Evolutionary conservation across 2,888 invertebrate species (phyloP).

Genomic region (Erebia aethiops): DNA sequence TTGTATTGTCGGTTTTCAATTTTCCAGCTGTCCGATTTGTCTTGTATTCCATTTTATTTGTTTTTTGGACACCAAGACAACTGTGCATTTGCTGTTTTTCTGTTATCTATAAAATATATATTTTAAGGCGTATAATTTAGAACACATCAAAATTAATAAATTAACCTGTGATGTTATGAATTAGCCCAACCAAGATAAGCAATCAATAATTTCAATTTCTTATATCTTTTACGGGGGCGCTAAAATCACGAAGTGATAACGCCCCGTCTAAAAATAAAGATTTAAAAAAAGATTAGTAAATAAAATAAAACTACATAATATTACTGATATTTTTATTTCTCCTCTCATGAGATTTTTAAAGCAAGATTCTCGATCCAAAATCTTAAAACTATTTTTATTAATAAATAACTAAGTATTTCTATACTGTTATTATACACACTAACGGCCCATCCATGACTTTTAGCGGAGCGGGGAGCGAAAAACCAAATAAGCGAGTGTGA

Average conservation of each 20-base stretch:
- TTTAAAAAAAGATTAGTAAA: too few relatives aligned
- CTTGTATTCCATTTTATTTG: slow-evolving; percentile 28
- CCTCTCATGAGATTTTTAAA: slow-evolving; percentile 57
- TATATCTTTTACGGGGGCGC: too few relatives aligned
- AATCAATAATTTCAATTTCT: too few relatives aligned
- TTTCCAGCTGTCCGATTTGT: slow-evolving; percentile 38
- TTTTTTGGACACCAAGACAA: slow-evolving; percentile 28
- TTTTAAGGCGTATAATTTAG: not conserved
- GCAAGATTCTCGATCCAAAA: slow-evolving; percentile 58
- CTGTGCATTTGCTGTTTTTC: slow-evolving; percentile 18
- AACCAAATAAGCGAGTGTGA: not conserved
- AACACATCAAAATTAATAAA: too few relatives aligned
- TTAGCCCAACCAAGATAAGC: too few relatives aligned
- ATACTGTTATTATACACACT: slow-evolving; percentile 26
- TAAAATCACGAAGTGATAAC: too few relatives aligned
- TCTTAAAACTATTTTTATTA: slow-evolving; percentile 53
- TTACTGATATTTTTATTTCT: slow-evolving; percentile 51
- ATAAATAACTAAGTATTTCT: slow-evolving; percentile 36
- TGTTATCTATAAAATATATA: not conserved
- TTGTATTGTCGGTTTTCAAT: slow-evolving; percentile 31
- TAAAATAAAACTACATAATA: slow-evolving; percentile 35
- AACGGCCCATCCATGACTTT: not conserved
- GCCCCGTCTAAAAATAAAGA: too few relatives aligned
- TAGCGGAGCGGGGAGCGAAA: not conserved
- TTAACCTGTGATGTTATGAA: too few relatives aligned